Evolutionary conservation across 2,797 vertebrate genomes (phyloP).

Genomic region (Crypturellus tataupa): DNA sequence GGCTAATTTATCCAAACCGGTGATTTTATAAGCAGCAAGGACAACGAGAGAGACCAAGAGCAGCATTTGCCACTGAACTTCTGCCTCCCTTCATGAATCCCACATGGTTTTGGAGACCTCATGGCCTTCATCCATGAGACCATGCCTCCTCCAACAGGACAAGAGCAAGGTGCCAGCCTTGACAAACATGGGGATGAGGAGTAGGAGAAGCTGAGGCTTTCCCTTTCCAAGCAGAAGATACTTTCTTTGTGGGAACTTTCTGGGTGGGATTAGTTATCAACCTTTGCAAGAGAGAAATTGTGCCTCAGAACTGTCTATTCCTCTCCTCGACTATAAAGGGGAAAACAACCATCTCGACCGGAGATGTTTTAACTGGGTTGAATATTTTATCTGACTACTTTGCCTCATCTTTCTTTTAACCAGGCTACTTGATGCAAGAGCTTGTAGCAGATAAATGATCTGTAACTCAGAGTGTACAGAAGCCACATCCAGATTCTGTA

Average conservation of each 20-base stretch:
- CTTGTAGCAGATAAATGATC: background rate
- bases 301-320: background rate
- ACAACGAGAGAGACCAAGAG: background rate
- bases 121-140: background rate
- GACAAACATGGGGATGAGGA: background rate
- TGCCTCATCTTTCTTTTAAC: background rate
- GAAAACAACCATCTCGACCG: background rate
- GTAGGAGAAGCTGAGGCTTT: background rate
- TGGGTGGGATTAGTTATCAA: background rate
- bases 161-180: background rate
- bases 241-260: too few species aligned
- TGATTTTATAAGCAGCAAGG: background rate
- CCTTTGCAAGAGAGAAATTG: background rate
- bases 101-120: rapidly evolving
- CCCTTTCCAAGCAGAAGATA: background rate
- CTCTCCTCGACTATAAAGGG: background rate
- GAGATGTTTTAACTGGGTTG: background rate
- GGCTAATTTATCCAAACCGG: background rate
- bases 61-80: background rate
- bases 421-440: background rate
- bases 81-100: background rate
- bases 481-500: background rate
- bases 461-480: background rate
- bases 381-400: background rate
- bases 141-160: background rate